phyloP scores from a whole-genome alignment of 2,113 vertebrate species.

The Panurus biarmicus region DNA sequence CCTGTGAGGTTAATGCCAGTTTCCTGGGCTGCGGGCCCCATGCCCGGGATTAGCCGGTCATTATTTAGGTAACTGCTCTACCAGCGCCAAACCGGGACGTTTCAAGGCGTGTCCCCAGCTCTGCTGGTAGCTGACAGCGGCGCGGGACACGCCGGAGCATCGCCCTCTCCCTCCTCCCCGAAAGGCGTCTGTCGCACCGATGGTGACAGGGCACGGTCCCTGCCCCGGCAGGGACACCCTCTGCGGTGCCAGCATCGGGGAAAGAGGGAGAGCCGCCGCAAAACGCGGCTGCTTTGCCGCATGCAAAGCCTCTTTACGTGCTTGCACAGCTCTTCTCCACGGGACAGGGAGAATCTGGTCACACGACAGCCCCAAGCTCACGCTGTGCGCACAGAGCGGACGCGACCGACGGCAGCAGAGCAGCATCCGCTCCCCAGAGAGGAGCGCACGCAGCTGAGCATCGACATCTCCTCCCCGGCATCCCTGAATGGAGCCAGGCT shows the following conservation, averaged over 20 bases:
- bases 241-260: neutral
- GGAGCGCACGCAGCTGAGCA: accelerated
- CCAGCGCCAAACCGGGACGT: neutral
- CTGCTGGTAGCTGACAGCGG: neutral
- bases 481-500: neutral
- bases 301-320: accelerated
- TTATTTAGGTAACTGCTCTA: neutral
- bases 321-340: neutral
- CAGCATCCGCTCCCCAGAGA: neutral
- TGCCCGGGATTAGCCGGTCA: neutral
- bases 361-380: accelerated
- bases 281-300: neutral
- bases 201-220: neutral
- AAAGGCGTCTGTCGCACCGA: accelerated
- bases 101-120: neutral
- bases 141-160: neutral
- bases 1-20: neutral
- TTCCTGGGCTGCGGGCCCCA: neutral
- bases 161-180: neutral
- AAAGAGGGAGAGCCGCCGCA: neutral
- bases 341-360: neutral
- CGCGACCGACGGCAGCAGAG: accelerated
- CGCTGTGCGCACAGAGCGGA: accelerated
- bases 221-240: neutral
- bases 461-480: neutral